Evolutionary conservation across 2,113 vertebrate genomes (phyloP), one percentile per base, ranked within the genome.

Genomic region (Pogonocichla stellata): DNA sequence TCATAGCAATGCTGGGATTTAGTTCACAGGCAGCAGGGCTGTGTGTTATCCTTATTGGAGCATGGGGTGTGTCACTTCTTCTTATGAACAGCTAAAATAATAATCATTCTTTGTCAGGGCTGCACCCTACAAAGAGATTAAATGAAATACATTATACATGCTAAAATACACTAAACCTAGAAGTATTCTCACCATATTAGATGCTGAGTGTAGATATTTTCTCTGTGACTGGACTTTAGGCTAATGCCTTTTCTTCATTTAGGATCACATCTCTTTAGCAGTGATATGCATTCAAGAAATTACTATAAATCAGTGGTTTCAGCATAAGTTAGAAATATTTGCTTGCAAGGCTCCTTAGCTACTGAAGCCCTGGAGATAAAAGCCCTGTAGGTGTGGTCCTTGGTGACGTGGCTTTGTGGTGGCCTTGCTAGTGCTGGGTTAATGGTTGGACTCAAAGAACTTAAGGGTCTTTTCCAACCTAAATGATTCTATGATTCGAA

Each of bases 311-410:
- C 28, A 45, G 7, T 53, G 12, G 19, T 81, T 84, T 70, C 38
- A 81, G 25, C 79, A 69, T 31, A 80, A 69, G 10, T 6, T 23
- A 12, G 10, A 73, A 62, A 33, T 34, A 57, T 71, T 75, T 81
- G 1, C 48, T 84, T 62, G 20, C 12, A 29, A n/a, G 13, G 81
- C 34, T 45, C 29, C n/a, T 73, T 64, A 58, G 3, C 23, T 25
- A 81, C 38, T 42, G 13, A 43, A 53, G 19, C 10, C 9, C 38
- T 54, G 38, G 50, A 82, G 5, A 40, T 43, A 31, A 67, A 81
- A 81, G 6, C 6, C 1, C 4, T 23, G 33, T 38, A 40, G 51
- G 23, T 0, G 0, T 36, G 8, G 4, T 5, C 1, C 16, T 51
- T 62, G 45, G 3, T 28, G 50, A n/a, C 2, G 4, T 29, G 10